Evolutionary conservation across 2,888 invertebrate species (phyloP).

Genomic region (Caenorhabditis sp.): DNA sequence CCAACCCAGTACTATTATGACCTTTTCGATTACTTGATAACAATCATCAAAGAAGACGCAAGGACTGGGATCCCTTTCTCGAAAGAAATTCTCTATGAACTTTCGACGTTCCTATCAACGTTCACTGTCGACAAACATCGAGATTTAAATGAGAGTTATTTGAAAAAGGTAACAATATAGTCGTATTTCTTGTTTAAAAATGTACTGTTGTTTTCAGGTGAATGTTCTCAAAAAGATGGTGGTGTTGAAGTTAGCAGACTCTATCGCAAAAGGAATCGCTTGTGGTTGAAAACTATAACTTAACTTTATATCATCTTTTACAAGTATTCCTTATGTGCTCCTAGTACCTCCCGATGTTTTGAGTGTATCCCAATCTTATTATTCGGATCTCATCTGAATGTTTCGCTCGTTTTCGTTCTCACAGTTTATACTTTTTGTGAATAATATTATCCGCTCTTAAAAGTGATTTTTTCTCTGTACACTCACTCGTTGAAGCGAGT

Average conservation of each 20-base stretch:
- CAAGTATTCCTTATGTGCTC: conserved; percentile 6
- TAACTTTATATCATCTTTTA: background rate
- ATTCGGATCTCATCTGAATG: conserved; percentile 27
- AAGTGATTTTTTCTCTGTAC: background rate
- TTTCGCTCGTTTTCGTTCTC: background rate
- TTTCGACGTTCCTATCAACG: conserved; percentile 54
- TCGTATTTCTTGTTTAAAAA: background rate
- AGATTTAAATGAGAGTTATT: conserved; percentile 44
- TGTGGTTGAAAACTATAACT: conserved; percentile 10
- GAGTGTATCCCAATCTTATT: background rate
- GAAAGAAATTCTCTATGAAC: conserved; percentile 56
- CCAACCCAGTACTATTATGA: conserved; percentile 68
- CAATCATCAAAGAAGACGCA: conserved; percentile 62
- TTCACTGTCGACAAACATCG: conserved; percentile 55
- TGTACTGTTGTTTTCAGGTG: conserved; percentile 36
- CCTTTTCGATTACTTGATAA: conserved; percentile 65
- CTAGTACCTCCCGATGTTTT: conserved; percentile 16
- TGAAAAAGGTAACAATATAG: conserved; percentile 47
- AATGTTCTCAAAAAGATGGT: conserved; percentile 67
- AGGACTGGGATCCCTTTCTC: conserved; percentile 53
- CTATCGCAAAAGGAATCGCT: conserved; percentile 47
- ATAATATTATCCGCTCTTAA: background rate
- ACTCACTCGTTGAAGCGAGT: conserved; percentile 13
- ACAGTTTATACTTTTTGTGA: conserved; percentile 23
- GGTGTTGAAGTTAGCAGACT: conserved; percentile 61